Base-by-base conservation (phyloP, 2,888 invertebrate species). In the Laspeyria flexula region DNA sequence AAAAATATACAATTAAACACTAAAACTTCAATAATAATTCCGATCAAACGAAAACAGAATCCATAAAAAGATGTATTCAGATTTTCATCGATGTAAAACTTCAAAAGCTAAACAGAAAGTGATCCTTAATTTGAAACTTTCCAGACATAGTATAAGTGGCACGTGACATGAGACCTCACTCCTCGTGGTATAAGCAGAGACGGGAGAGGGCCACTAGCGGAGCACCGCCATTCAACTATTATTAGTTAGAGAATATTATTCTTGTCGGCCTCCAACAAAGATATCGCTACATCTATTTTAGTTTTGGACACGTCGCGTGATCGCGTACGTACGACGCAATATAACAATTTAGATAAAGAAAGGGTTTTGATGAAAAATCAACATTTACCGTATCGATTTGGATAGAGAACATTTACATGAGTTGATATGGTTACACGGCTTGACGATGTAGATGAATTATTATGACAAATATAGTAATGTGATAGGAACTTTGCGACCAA, bases 241-340 rank as follows among this genome's bases (percentile, higher is more conserved):
- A 85, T 83, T 90, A 89, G 86, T 75, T 40, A 37, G 52, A 65
- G 68, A 79, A 81, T 77, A 60, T 18, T 86, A 85, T 87, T 85
- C 79, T 77, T 67, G 73, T 75, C 79, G 88, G 86, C 89, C 91
- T 88, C 90, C 86, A 86, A 83, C 83, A 77, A 79, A 81, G 84
- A 86, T 77, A 75, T 74, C 61, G 77, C 77, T 75, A 66, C 70
- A 75, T 81, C 83, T 90, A 89, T 89, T 90, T 90, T 73, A 50
- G 83, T 76, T 77, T 64, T 65, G 71, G 70, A 71, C 78, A 75
- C 74, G 75, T 76, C 76, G 78, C 77, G 78, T 79, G 83, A 58
- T 66, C 65, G 58, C 63, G 53, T 67, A 66, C 65, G 54, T 43
- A 57, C 48, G 39, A 45, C 43, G 45, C 29, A 40, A 58, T 43